Evolutionary conservation across 2,797 vertebrate species (phyloP), one percentile per base, ranked within the genome.

Genomic region (Decapterus maruadsi): DNA sequence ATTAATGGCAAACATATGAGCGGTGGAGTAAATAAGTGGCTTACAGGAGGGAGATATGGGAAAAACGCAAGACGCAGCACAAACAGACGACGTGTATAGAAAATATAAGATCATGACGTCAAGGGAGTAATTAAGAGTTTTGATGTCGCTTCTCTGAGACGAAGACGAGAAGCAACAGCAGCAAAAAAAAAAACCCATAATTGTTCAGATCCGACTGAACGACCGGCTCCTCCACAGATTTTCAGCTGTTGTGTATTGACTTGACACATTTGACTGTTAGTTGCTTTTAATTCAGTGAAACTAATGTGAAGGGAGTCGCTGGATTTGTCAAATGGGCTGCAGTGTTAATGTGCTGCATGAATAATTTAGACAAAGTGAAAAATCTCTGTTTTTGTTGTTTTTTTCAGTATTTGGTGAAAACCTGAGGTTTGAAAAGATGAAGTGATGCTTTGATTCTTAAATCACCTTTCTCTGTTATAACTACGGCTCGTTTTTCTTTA

Each of bases 271-370:
- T 7, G 12, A 57, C 14, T n/a, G 10, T 51, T 51, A 51, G 34
- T 70, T 59, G 36, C 26, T 4, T 69, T 56, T 68, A 42, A 65
- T 58, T 34, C 31, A 46, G n/a, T 20, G 14, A 56, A 34, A 34
- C 20, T 29, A 26, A 26, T 69, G 55, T 48, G 46, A 45, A 31
- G 26, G 6, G 40, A 59, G 22, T 54, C 38, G 6, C 45, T 58
- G 14, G 8, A 26, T 56, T 16, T 51, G 20, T 8, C 4, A 54
- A 17, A 56, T 56, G 2, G 42, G 48, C 57, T 50, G 67, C 22
- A 46, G 40, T 20, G 16, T 46, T 31, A 74, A 42, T 69, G 9
- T 10, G 26, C 8, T 26, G 2, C 8, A 36, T 48, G 22, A 54
- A 55, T 55, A 43, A 55, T 43, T 36, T 8, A 43, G 19, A 16